Conservation (phyloP, 2,888 invertebrate genomes). For the Scaptomyza caliginosa region DNA sequence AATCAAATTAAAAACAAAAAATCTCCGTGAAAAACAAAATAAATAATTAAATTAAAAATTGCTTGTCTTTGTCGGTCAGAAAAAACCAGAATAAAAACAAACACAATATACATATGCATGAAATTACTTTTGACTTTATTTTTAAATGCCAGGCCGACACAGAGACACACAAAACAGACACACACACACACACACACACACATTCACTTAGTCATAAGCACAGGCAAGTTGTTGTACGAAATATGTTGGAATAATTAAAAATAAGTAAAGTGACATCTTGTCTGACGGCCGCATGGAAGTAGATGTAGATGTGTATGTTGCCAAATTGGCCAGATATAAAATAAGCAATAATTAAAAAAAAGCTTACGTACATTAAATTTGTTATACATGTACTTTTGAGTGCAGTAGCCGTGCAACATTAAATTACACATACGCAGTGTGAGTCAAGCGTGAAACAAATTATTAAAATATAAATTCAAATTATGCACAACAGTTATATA, state of each 20-base stretch:
- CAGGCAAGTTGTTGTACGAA: slow-evolving; percentile 26
- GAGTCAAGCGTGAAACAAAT: slow-evolving; percentile 25
- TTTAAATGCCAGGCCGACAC: slow-evolving; percentile 59
- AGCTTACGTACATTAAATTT: slow-evolving; percentile 3
- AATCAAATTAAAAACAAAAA: slow-evolving; percentile 25
- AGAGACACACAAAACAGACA: slow-evolving; percentile 7
- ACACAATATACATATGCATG: slow-evolving; percentile 35
- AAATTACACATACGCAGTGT: slow-evolving; percentile 57
- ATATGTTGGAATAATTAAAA: slow-evolving; percentile 47
- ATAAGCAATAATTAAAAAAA: slow-evolving; percentile 37
- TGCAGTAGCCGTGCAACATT: background rate
- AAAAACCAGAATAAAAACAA: slow-evolving; percentile 41
- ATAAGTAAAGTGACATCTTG: slow-evolving; percentile 62
- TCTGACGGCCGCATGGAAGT: slow-evolving; percentile 52
- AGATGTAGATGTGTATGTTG: slow-evolving; percentile 56
- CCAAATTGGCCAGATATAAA: slow-evolving; percentile 60
- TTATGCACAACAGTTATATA: background rate
- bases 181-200: slow-evolving; percentile 9
- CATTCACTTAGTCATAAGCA: background rate
- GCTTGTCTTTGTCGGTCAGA: slow-evolving; percentile 16
- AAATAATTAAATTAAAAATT: slow-evolving; percentile 30
- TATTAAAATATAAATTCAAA: background rate
- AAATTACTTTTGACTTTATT: slow-evolving; percentile 68
- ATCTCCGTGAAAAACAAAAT: slow-evolving; percentile 25
- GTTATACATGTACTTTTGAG: slow-evolving; percentile 14